Evolutionary conservation across 2,113 vertebrate species (phyloP).

Genomic region (Dinomys branickii): DNA sequence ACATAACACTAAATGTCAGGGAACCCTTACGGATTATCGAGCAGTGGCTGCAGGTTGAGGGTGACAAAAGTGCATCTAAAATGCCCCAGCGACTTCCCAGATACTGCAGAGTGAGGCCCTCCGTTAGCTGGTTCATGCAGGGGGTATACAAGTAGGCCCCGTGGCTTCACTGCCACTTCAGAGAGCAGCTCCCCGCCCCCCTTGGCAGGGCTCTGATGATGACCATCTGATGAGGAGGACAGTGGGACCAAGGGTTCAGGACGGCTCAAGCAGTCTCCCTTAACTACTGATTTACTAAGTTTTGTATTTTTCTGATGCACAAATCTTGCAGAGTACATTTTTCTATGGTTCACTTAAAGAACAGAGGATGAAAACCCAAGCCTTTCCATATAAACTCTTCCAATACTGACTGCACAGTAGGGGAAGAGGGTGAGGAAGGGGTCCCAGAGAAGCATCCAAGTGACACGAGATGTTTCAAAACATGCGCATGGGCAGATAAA

Average conservation of each 20-base stretch:
- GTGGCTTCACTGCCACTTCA: not conserved
- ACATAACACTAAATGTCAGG: not conserved
- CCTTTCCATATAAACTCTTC: not conserved
- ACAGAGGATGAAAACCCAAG: not conserved
- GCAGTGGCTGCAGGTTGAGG: not conserved
- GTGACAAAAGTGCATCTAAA: not conserved
- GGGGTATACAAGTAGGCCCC: not conserved
- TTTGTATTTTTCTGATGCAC: not conserved
- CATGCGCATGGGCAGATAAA: not conserved
- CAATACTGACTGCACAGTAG: not conserved
- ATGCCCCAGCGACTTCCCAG: not conserved
- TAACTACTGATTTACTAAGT: not conserved
- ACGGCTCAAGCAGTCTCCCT: not conserved
- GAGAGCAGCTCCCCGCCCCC: not conserved
- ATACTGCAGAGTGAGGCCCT: not conserved
- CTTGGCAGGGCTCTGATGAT: not conserved
- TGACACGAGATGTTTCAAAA: not conserved
- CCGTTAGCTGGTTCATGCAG: not conserved
- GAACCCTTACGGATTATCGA: not conserved
- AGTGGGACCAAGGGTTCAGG: not conserved
- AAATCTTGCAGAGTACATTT: not conserved
- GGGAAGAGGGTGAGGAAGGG: not conserved
- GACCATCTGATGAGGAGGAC: not conserved
- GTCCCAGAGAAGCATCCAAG: not conserved
- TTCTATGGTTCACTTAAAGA: not conserved